phyloP scores from a whole-genome alignment of 2,888 invertebrate genomes.

The Agelastica alni region DNA sequence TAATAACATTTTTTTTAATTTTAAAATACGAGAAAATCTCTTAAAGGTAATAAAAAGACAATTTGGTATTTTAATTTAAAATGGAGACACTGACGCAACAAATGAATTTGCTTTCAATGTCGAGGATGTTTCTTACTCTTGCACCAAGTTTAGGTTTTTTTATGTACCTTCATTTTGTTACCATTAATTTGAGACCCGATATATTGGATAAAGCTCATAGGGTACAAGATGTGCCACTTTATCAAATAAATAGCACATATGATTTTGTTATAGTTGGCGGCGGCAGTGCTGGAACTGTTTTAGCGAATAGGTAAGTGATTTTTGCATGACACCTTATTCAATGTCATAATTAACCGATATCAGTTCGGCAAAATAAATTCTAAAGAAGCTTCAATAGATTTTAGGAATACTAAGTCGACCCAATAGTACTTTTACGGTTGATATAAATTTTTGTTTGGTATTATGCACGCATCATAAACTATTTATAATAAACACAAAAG shows the following conservation, averaged over 20 bases:
- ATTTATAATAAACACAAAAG: too few species aligned
- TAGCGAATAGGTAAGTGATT: slow-evolving; percentile 62
- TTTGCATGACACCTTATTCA: too few species aligned
- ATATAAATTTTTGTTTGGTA: too few species aligned
- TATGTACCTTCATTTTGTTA: slow-evolving; percentile 66
- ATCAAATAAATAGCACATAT: slow-evolving; percentile 65
- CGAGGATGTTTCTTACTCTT: slow-evolving; percentile 68
- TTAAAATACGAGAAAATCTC: too few species aligned
- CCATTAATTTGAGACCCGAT: slow-evolving; percentile 69
- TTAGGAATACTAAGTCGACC: too few species aligned
- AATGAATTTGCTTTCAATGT: slow-evolving; percentile 61
- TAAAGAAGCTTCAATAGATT: too few species aligned
- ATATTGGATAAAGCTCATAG: slow-evolving; percentile 70
- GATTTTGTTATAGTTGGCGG: slow-evolving; percentile 83
- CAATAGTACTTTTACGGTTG: too few species aligned
- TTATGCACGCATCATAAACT: too few species aligned
- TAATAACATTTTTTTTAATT: too few species aligned
- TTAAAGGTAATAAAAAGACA: too few species aligned
- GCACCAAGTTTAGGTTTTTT: slow-evolving; percentile 70
- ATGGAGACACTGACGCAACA: slow-evolving; percentile 36
- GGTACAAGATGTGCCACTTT: slow-evolving; percentile 61
- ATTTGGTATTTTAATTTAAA: neutral
- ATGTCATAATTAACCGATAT: too few species aligned
- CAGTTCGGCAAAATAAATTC: too few species aligned
- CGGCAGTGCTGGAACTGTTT: slow-evolving; percentile 79